Base-by-base conservation (phyloP, 2,888 invertebrate genomes). In the Drosophila neutralis region DNA sequence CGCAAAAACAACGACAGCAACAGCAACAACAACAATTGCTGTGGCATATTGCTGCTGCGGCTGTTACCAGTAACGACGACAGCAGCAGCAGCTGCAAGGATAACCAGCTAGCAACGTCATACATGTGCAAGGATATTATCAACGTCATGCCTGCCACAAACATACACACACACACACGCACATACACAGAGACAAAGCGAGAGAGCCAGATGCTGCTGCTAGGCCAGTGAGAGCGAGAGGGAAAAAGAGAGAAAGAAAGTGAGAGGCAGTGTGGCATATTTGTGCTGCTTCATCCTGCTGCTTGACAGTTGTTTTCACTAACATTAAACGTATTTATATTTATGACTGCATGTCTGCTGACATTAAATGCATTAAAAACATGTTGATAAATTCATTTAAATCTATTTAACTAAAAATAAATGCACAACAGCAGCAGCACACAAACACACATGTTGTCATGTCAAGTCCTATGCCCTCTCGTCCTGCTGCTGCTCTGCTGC, bases 81-180 rank as follows among this genome's bases (percentile, higher is more conserved):
- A 69, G 48, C 58, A 69, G 62, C 80, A 64, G 69, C 77, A 78
- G 77, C 75, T 79, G 83, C 78, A 87, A 84, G 89, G 75, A 78
- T 78, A 78, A 72, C 72, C 81, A 78, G 64, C 51, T 57, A 72
- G 74, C 79, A 78, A 78, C 78, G 90, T 89, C 91, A 91, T 90
- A 71, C 89, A 83, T 82, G 87, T 86, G 88, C 91, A 91, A 91
- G 91, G 91, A 89, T 91, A 85, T 91, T 89, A 86, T 85, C 91
- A 91, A 91, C 91, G 91, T 91, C 91, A 91, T 83, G 91, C 82
- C 76, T 76, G 74, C 76, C 76, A 65, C 59, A 60, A 45, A 57
- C 33, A 70, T 51, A 48, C 31, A 69, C 57, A 66, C 58, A 76
- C 67, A 67, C 53, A 76, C 67, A 67, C 53, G 70, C 31, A 73